Evolutionary conservation across 1,140 invertebrate species (phyloP), one percentile per base, ranked within the genome.

Genomic region (Drosophila chauvacae): DNA sequence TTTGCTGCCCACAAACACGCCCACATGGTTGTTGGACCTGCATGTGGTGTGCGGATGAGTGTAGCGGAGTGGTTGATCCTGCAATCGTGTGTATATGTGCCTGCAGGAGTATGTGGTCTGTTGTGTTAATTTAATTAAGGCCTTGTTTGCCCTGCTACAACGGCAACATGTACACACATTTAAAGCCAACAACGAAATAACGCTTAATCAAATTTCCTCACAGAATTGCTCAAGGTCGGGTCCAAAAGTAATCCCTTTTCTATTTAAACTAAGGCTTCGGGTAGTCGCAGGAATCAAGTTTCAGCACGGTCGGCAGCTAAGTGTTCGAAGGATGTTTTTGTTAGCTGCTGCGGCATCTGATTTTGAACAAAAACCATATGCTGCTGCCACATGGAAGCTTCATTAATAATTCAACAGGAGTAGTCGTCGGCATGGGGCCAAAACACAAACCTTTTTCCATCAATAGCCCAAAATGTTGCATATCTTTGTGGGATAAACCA

Each of bases 101-200:
- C 28, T 59, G 60, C 47, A 55, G 63, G 62, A 68, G 66, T 68
- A 55, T 83, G 80, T 58, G 84, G 65, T 80, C 48, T 87, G 83
- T 83, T 88, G 83, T 88, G 84, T 87, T 87, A 88, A 87, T 87
- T 87, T 77, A 87, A 88, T 87, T 87, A 87, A 80, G 66, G 59
- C 64, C 62, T 60, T 68, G 63, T 68, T 47, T 77, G 70, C n/a
- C 28, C 58, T 16, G 57, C 63, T 45, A 45, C 58, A 65, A 65
- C 58, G 62, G 57, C 66, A 68, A 55, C 48, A 66, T 23, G 45
- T 35, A 70, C 16, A 60, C 28, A 23, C 16, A 60, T 50, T 72
- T 71, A 72, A 71, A 72, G 69, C 35, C 37, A 26, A 28, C 37
- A 71, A 41, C 65, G 14, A 4, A 51, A 70, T 55, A 35, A 58